Conservation (phyloP, 2,113 vertebrate genomes). For the Saccopteryx bilineata region DNA sequence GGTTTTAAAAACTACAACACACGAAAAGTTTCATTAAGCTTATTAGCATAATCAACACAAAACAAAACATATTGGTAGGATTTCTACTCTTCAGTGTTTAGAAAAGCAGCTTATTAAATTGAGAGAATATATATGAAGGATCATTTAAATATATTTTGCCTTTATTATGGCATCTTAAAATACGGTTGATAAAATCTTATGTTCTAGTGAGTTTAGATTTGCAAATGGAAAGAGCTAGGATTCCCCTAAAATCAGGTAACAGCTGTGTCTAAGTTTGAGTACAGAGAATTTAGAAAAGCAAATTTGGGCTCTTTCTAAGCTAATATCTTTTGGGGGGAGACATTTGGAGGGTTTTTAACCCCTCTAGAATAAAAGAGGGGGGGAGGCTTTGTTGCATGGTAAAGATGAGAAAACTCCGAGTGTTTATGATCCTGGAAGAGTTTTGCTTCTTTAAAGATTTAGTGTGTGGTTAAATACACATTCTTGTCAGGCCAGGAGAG, state of each 20-base stretch:
- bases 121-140: not conserved
- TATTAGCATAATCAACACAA: slow-evolving; percentile 39
- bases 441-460: slow-evolving; percentile 44
- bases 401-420: slow-evolving; percentile 24
- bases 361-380: slow-evolving; percentile 1
- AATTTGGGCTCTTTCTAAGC: not conserved
- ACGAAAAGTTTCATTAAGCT: slow-evolving; percentile 31
- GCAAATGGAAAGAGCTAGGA: not conserved
- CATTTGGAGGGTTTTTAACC: not conserved
- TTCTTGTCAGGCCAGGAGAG: slow-evolving; percentile 38
- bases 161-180: slow-evolving; percentile 54
- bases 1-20: not conserved
- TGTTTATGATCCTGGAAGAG: slow-evolving; percentile 38
- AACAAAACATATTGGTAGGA: not conserved
- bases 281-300: slow-evolving; percentile 34
- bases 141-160: slow-evolving; percentile 49
- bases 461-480: slow-evolving; percentile 4
- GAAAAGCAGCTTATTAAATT: slow-evolving; percentile 41
- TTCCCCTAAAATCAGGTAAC: slow-evolving; percentile 51
- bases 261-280: slow-evolving; percentile 13
- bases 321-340: slow-evolving; percentile 5
- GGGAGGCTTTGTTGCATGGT: slow-evolving; percentile 18
- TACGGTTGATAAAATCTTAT: slow-evolving; percentile 48
- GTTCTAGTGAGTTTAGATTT: slow-evolving; percentile 61
- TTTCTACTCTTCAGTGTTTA: slow-evolving; percentile 42